Percentiles rank a stretch among this genome's conserved stretches.
These are phyloP conservation scores for Microctenopoma lineatum DNA, from an alignment of 2,797 vertebrate species.

Conservation along the genomic window DNA sequence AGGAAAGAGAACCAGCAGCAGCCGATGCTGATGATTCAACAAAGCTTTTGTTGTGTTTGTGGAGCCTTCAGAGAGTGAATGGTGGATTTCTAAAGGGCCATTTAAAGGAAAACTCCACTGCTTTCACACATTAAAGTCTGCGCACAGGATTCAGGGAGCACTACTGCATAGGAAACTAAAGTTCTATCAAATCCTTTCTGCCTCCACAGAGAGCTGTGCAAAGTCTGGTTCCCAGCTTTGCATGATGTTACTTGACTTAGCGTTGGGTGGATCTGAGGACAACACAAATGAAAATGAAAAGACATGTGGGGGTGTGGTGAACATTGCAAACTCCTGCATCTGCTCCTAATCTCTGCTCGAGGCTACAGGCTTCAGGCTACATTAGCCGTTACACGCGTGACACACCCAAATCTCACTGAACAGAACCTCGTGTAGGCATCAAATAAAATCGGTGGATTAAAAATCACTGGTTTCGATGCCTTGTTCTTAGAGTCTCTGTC, in stretches of 20 bases:
- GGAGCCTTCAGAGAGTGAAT: slow-evolving; percentile 23
- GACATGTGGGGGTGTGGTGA: neutral
- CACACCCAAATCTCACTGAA: neutral
- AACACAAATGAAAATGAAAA: neutral
- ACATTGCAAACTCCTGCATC: neutral
- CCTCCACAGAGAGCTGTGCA: neutral
- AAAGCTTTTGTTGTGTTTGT: slow-evolving; percentile 15
- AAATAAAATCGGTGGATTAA: slow-evolving; percentile 14
- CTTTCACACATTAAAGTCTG: slow-evolving; percentile 12
- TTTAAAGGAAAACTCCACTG: neutral
- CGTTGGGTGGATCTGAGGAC: neutral
- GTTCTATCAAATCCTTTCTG: neutral
- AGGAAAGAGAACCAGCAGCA: slow-evolving; percentile 24
- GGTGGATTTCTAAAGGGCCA: slow-evolving; percentile 7
- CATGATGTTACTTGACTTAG: slow-evolving; percentile 9
- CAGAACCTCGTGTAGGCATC: slow-evolving; percentile 1
- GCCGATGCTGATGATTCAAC: slow-evolving; percentile 24
- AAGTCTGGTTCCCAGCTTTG: neutral
- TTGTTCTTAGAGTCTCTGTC: neutral
- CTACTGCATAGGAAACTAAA: neutral
- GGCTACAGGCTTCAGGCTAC: slow-evolving; percentile 19
- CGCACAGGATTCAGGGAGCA: neutral
- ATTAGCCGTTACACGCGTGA: slow-evolving; percentile 26
- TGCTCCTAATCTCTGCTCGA: slow-evolving; percentile 26
- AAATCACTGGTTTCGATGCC: neutral